Evolutionary conservation across 2,113 vertebrate species (phyloP).

Genomic region (Riparia riparia): DNA sequence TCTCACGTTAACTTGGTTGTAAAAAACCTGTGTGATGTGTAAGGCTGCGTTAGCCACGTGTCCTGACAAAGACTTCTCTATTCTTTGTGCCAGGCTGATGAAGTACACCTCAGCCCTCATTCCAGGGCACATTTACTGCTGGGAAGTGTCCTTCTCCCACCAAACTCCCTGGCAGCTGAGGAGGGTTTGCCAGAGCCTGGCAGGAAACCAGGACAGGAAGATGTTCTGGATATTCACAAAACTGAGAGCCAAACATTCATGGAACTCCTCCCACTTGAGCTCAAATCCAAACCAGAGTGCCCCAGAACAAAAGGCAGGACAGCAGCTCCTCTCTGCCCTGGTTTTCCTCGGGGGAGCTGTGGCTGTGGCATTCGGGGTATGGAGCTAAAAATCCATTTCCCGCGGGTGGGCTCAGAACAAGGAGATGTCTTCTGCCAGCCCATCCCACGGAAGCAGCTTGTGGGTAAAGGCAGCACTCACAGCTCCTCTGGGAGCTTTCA

Average conservation of each 20-base stretch:
- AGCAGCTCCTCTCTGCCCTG: background rate
- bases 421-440: background rate
- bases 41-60: background rate
- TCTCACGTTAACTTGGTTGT: conserved; percentile 12
- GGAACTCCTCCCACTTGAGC: background rate
- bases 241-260: background rate
- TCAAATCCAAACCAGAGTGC: background rate
- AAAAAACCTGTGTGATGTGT: background rate
- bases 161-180: background rate
- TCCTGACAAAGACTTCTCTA: background rate
- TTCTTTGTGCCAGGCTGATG: background rate
- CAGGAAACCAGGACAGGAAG: background rate
- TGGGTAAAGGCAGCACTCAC: background rate
- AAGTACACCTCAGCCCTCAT: background rate
- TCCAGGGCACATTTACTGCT: background rate
- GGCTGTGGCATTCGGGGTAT: no score
- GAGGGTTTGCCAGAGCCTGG: fast-evolving
- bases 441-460: background rate
- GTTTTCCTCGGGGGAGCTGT: background rate
- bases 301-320: background rate
- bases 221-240: background rate
- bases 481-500: background rate
- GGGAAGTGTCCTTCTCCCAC: background rate
- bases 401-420: background rate
- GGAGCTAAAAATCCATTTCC: no score